Base-by-base conservation (phyloP, 2,797 vertebrate species). In the Cyclopterus lumpus region DNA sequence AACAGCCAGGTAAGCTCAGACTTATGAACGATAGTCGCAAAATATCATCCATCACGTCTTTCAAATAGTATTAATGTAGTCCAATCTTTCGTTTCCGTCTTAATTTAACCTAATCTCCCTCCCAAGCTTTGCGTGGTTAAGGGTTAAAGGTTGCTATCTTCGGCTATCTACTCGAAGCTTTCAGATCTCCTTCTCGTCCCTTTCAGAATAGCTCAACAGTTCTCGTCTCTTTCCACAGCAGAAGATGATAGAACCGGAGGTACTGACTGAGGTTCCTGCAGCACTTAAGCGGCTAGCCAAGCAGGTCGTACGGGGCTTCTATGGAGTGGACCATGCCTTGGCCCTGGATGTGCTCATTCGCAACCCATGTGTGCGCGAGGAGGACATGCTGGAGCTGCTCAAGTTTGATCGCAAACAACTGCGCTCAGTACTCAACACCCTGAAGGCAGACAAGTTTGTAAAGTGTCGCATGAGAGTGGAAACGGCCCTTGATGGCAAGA, bases 391-490 rank as follows among this genome's bases (percentile, higher is more conserved):
- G 87, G 98, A 99, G 92, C 95, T 99, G 75, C 97, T 99, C 0
- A 99, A 99, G 89, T 99, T 99, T 11, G 98, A 99, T 82, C 96
- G 98, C 26, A 99, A 99, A 88, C 98, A 99, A 92, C 93, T 99
- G 81, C 95, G 98, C 51, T 97, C 98, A 0, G 96, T 99, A 24
- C 96, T 99, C 69, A 99, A 99, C 87, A 99, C 98, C 3, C 95
- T 99, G 58, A 99, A 99, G 86, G 95, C 94, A 4, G 98, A 99
- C 93, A 99, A 99, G 90, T 98, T 99, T 81, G 97, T 99, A 81
- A 99, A 99, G 83, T 99, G 98, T 89, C 96, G 98, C 63, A 97
- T 99, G 97, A 95, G 98, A 38, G 97, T 99, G 59, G 98, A 99
- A 93, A 99, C 98, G 0, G 97, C 98, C 8, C 94, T 96, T 0